Evolutionary conservation across 2,797 vertebrate species (phyloP).

Genomic region (Muscicapa striata): DNA sequence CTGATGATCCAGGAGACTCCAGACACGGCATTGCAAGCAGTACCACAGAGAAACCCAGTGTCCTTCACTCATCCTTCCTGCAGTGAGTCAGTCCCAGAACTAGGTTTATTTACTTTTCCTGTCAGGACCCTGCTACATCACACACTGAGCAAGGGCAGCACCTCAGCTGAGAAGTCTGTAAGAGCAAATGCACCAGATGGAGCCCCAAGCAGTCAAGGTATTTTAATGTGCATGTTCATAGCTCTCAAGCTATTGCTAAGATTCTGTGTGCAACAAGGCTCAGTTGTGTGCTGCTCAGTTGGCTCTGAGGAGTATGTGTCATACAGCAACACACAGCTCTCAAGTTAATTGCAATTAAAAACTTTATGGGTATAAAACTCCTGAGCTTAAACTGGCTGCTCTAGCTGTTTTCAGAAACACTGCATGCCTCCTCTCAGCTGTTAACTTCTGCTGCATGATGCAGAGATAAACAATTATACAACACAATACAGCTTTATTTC

Average conservation of each 20-base stretch:
- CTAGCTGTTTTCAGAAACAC: not conserved
- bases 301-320: not conserved
- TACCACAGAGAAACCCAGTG: rapidly evolving
- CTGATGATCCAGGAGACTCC: not conserved
- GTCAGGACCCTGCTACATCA: not conserved
- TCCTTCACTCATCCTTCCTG: not conserved
- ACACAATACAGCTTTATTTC: not conserved
- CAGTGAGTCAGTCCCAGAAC: not conserved
- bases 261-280: not conserved
- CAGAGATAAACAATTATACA: not conserved
- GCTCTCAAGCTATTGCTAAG: not conserved
- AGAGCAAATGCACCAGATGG: not conserved
- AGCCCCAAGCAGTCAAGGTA: not conserved
- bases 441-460: not conserved
- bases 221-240: not conserved
- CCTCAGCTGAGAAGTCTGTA: not conserved
- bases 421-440: not conserved
- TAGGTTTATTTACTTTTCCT: not conserved
- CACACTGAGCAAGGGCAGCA: not conserved
- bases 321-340: not conserved
- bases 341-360: not conserved
- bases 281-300: too few relatives aligned
- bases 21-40: not conserved
- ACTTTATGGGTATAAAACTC: not conserved
- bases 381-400: not conserved